Base-by-base conservation (phyloP, 2,888 invertebrate species). In the Sphaerophoria taeniata region DNA sequence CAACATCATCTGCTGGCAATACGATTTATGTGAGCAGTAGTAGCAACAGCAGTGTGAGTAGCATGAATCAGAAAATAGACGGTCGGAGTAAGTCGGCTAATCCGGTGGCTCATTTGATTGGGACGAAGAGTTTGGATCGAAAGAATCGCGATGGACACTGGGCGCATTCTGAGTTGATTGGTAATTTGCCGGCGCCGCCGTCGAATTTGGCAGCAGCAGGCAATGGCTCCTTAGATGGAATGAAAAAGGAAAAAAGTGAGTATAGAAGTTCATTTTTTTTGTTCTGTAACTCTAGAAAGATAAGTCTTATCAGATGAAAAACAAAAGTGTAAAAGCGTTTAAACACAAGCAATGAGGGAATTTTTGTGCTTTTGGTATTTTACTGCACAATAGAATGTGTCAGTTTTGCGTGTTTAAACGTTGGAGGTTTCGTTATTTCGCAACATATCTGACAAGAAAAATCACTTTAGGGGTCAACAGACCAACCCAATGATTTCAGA, bases 71-170 rank as follows among this genome's bases (percentile, higher is more conserved):
- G 77, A 83, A 84, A 51, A 88, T 88, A 85, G 87, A 74, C 53
- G 93, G 93, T 84, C 92, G 95, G 88, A 92, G 93, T 88, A 95
- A 94, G 89, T 95, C 94, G 89, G 91, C 93, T 5, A 95, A 95
- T 90, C 92, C 94, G 49, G 89, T 95, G 77, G 93, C 93, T 77
- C 95, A 95, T 88, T 89, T 95, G 75, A 92, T 93, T 43, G 78
- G 75, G 9, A 76, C 87, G 39, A 87, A 87, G 60, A 75, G 61
- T 72, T 79, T 84, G 34, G 88, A 87, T 61, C 84, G 87, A 47
- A 84, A 86, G 11, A 83, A 72, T 73, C 85, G 85, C 7, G 85
- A 86, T 14, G 33, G 60, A 47, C 70, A 82, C 31, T 86, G 82
- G 86, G 24, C 77, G 24, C 77, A 86, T 34, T 74, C 77, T 24